Conservation (phyloP, 2,888 invertebrate genomes). For the Drosophila yooni region DNA sequence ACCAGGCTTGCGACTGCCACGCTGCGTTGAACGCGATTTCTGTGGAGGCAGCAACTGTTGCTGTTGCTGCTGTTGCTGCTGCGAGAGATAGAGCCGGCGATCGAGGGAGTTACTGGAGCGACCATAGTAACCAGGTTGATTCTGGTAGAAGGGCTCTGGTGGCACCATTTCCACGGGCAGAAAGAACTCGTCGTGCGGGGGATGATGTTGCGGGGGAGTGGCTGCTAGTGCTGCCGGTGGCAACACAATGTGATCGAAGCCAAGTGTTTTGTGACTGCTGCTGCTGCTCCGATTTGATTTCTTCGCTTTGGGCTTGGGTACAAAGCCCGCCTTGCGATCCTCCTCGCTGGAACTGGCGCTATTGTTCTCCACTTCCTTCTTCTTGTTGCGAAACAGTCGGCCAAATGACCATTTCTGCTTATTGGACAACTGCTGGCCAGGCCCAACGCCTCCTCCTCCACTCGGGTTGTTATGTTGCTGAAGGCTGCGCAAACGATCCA, state of each 20-base stretch:
- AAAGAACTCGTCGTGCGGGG: slow-evolving; percentile 84
- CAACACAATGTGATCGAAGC: slow-evolving; percentile 88
- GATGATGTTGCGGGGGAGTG: slow-evolving; percentile 33
- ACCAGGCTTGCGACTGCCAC: slow-evolving; percentile 45
- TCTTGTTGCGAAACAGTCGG: slow-evolving; percentile 90
- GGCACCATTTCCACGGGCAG: slow-evolving; percentile 82
- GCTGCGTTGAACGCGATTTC: slow-evolving; percentile 73
- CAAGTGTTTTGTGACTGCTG: slow-evolving; percentile 18
- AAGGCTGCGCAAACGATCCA: slow-evolving; percentile 65
- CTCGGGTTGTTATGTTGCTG: slow-evolving; percentile 47
- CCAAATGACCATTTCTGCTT: slow-evolving; percentile 92
- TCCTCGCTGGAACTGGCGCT: slow-evolving; percentile 84
- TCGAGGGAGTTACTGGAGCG: slow-evolving; percentile 82
- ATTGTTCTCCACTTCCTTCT: slow-evolving; percentile 86
- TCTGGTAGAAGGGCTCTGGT: slow-evolving; percentile 71
- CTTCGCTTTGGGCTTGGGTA: slow-evolving; percentile 66
- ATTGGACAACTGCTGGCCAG: slow-evolving; percentile 69
- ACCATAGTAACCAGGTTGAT: slow-evolving; percentile 66
- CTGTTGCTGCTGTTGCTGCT: slow-evolving; percentile 4
- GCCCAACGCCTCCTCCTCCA: slow-evolving; percentile 23
- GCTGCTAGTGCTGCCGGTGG: slow-evolving; percentile 30
- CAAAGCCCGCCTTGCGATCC: slow-evolving; percentile 85
- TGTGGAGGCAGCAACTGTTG: slow-evolving; percentile 26
- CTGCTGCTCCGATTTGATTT: slow-evolving; percentile 29
- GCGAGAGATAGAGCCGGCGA: slow-evolving; percentile 49